phyloP scores from a whole-genome alignment of 2,888 invertebrate species.

The Andrena praecox region DNA sequence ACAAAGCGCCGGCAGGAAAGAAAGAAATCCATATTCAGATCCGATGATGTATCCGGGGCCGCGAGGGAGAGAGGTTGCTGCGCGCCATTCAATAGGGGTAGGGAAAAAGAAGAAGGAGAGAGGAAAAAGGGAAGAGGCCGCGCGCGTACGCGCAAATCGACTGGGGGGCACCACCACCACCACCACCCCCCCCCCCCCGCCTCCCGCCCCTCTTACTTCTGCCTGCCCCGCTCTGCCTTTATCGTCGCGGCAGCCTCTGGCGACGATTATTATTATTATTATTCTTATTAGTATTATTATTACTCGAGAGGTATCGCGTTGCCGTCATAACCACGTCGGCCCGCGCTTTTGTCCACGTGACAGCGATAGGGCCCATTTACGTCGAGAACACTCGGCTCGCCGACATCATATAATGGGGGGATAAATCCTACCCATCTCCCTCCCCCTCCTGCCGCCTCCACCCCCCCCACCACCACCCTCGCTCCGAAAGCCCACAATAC shows the following conservation, averaged over 20 bases:
- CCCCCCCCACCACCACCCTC: too few relatives aligned
- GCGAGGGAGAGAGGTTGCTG: constrained; percentile 36
- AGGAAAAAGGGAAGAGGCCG: constrained; percentile 39
- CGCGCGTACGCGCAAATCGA: constrained; percentile 40
- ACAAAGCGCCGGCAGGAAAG: constrained; percentile 79
- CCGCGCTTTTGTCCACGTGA: constrained; percentile 80
- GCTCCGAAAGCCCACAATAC: constrained; percentile 72
- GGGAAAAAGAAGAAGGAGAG: constrained; percentile 1
- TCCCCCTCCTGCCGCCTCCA: too few relatives aligned
- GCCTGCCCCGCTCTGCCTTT: constrained; percentile 68
- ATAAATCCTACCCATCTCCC: constrained; percentile 67
- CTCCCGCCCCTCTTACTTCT: not conserved
- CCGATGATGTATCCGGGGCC: constrained; percentile 80
- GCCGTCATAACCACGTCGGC: constrained; percentile 83
- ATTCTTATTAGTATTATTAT: constrained; percentile 68
- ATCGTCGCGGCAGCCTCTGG: constrained; percentile 68
- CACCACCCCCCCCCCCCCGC: too few relatives aligned
- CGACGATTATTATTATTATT: constrained; percentile 67
- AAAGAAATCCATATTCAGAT: constrained; percentile 82
- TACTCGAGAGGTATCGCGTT: constrained; percentile 80
- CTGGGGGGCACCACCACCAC: not conserved
- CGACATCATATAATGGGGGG: constrained; percentile 75
- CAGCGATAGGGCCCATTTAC: constrained; percentile 81
- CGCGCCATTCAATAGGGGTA: constrained; percentile 8
- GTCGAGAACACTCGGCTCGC: constrained; percentile 75